Base-by-base conservation (phyloP, 2,113 vertebrate species). In the Entelurus aequoreus region DNA sequence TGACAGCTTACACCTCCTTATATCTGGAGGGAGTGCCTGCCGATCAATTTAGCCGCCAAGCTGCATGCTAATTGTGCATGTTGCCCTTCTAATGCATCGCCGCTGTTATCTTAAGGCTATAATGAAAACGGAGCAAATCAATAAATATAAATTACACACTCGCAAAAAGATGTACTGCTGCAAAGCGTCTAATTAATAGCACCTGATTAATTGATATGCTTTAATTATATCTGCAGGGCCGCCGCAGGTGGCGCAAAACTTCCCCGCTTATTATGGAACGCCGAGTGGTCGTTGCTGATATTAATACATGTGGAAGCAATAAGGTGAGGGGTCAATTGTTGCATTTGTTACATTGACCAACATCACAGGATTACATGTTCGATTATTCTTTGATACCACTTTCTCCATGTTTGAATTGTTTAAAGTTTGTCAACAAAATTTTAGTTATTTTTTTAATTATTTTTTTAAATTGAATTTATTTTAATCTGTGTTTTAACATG, bases 111-210 rank as follows among this genome's bases (percentile, higher is more conserved):
- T 94, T 93, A 95, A 95, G 94, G 94, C 94, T 16, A 94, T 97
- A 97, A 98, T 95, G 96, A 98, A 98, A 95, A 93, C 92, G 90
- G n/a, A 92, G 92, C 92, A 95, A 98, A 99, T 99, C 97, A 95
- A 99, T 99, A 99, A 95, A 95, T 98, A 98, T 99, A 99, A 98
- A 99, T 98, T 98, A 99, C 98, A 98, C 94, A 99, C 98, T 94
- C 95, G 19, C 19, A 28, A 46, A 97, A 96, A 95, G 94, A 94
- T 95, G 94, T 94, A 97, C 94, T 94, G 93, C 95, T 92, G 93
- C 19, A 77, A 92, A 98, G 93, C 91, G 93, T 96, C 94, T 99
- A 98, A 98, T 99, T 98, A 99, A 99, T 98, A 97, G 97, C 91
- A 92, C 92, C 96, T 98, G 96, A 99, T 99, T 98, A 96, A 98